phyloP scores from a whole-genome alignment of 1,140 invertebrate species.

The Callitettix versicolor region DNA sequence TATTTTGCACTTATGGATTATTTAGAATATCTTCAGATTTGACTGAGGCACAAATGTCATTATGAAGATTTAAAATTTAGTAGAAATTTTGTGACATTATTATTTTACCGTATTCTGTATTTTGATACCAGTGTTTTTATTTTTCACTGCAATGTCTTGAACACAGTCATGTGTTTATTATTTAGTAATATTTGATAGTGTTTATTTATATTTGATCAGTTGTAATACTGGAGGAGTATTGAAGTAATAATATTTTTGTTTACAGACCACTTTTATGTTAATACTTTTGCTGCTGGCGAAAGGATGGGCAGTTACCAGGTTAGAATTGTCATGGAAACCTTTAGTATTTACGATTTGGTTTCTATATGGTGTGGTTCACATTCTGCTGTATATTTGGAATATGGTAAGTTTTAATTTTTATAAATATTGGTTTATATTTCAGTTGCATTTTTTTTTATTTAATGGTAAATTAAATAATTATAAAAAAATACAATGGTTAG shows the following conservation, averaged over 20 bases:
- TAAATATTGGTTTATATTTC: neutral
- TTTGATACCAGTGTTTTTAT: too few relatives aligned
- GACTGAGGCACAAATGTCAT: too few relatives aligned
- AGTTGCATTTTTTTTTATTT: neutral
- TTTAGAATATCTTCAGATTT: too few relatives aligned
- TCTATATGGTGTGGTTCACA: slow-evolving; percentile 80
- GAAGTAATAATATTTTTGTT: slow-evolving; percentile 27
- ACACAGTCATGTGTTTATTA: too few relatives aligned
- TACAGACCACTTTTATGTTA: slow-evolving; percentile 86
- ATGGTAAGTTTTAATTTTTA: slow-evolving; percentile 54
- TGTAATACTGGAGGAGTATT: too few relatives aligned
- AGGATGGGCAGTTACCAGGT: slow-evolving; percentile 90
- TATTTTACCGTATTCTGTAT: too few relatives aligned
- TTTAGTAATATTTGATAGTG: too few relatives aligned
- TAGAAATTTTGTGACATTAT: too few relatives aligned
- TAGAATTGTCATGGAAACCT: slow-evolving; percentile 75
- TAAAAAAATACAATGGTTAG: neutral
- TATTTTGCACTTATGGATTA: too few relatives aligned
- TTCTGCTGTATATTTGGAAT: slow-evolving; percentile 91
- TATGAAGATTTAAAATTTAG: too few relatives aligned
- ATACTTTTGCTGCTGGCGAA: slow-evolving; percentile 86
- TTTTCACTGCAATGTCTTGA: too few relatives aligned
- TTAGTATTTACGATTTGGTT: slow-evolving; percentile 85
- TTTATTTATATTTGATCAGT: too few relatives aligned
- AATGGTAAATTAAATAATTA: neutral